Conservation (phyloP, 2,113 vertebrate species). For the Glaucidium brasilianum region DNA sequence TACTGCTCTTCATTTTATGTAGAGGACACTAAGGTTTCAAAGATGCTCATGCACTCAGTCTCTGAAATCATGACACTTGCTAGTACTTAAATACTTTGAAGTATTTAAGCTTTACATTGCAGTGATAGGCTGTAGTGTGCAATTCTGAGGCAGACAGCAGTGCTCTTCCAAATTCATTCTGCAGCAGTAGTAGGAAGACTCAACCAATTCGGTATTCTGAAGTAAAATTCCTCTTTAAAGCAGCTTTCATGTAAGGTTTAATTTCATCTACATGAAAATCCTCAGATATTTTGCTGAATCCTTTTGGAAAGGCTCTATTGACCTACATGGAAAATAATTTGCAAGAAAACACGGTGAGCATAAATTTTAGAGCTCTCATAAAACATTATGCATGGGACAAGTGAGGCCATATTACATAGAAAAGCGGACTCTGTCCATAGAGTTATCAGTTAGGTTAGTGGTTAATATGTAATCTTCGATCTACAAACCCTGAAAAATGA, state of each 20-base stretch:
- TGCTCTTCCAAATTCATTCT: background rate
- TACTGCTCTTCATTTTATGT: background rate
- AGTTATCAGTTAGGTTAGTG: constrained; percentile 62
- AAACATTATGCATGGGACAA: constrained; percentile 34
- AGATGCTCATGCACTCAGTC: background rate
- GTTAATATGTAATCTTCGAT: constrained; percentile 64
- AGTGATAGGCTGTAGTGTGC: background rate
- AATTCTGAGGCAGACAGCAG: background rate
- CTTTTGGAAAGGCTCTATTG: background rate
- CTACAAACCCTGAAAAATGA: constrained; percentile 46
- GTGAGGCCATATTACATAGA: background rate
- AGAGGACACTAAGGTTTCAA: background rate
- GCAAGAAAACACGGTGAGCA: background rate
- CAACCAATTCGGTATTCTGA: background rate
- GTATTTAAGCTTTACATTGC: background rate
- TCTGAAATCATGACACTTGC: background rate
- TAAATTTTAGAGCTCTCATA: constrained; percentile 54
- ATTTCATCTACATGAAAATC: background rate
- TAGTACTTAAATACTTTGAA: background rate
- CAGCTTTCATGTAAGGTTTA: background rate
- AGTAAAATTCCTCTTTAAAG: background rate
- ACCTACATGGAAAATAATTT: constrained; percentile 24
- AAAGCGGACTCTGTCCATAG: constrained; percentile 57
- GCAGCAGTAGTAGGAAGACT: background rate
- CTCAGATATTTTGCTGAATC: background rate